Percentiles rank a stretch among this genome's conserved stretches.
These are phyloP conservation scores for Diceros bicornis DNA, from an alignment of 2,797 vertebrate species.

Conservation along the genomic window DNA sequence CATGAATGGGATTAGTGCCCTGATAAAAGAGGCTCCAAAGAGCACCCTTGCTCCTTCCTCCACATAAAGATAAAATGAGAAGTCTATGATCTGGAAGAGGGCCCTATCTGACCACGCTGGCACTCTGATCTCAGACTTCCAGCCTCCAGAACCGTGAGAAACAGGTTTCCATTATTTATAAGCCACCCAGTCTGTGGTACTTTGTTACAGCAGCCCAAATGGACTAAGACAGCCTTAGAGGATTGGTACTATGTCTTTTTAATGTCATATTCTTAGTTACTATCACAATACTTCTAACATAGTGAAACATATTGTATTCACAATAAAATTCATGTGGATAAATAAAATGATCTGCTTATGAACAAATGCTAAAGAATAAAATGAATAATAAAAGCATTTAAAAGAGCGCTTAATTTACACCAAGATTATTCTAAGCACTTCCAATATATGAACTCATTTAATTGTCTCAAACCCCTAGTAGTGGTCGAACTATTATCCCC, in stretches of 20 bases:
- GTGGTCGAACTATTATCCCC: background rate
- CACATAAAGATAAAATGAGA: background rate
- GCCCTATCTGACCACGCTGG: background rate
- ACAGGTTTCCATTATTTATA: background rate
- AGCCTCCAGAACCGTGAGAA: background rate
- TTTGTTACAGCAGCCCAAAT: background rate
- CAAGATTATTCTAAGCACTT: background rate
- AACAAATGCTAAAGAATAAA: slow-evolving; percentile 23
- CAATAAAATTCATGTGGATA: background rate
- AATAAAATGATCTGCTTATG: background rate
- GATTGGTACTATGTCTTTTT: background rate
- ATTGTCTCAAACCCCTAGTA: background rate
- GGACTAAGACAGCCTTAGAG: background rate
- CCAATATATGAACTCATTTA: slow-evolving; percentile 10
- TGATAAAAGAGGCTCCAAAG: background rate
- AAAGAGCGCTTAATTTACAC: background rate
- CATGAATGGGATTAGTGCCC: background rate
- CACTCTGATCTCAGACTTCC: background rate
- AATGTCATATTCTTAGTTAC: background rate
- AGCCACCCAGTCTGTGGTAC: background rate
- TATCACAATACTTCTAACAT: background rate
- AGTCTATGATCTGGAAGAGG: background rate
- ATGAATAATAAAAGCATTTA: background rate
- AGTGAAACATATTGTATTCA: background rate
- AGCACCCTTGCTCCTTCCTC: background rate